Evolutionary conservation across 2,888 invertebrate genomes (phyloP), one percentile per base, ranked within the genome.

Genomic region (Eristalinus aeneus): DNA sequence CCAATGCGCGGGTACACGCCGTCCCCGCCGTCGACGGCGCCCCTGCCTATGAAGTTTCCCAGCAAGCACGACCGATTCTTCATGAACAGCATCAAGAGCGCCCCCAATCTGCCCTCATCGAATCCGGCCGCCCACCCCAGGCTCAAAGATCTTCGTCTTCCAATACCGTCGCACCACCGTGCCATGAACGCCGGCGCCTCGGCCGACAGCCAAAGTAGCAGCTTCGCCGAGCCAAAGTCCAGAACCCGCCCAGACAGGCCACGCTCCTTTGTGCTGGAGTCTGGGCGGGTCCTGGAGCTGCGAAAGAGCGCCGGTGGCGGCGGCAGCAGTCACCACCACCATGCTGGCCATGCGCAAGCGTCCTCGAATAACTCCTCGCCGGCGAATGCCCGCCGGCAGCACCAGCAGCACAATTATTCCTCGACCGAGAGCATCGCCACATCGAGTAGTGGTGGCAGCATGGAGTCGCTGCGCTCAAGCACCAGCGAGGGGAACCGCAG

Each of bases 381-480:
- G 88, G 65, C 88, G 80, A 32, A 80, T 58, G 83, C 46, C 46
- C 46, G 79, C 31, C 88, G 87, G 31, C 79, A 88, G 60, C 87
- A 88, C 46, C 88, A 89, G 6, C 93, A 89, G 5, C 93, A 89
- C 82, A 92, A 92, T 88, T 93, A 92, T 88, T 93, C 93, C 88
- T 97, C 97, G 90, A 97, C 97, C 34, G 97, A 97, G 92, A 97
- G 97, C 91, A 96, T 97, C 95, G 96, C 96, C 36, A 97, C 96
- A 8, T 97, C 96, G 90, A 97, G 97, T 92, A 97, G 97, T 90
- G 96, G 96, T 68, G 97, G 96, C 58, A 97, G 97, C 92, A 96
- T 97, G 95, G 97, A 97, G 91, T 97, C 97, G 74, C 93, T 97
- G 87, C 94, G 96, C 87, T 97, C 97, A 92, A 97, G 96, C 91